Conservation (phyloP, 1,140 invertebrate species). For the Brachionus rubens region DNA sequence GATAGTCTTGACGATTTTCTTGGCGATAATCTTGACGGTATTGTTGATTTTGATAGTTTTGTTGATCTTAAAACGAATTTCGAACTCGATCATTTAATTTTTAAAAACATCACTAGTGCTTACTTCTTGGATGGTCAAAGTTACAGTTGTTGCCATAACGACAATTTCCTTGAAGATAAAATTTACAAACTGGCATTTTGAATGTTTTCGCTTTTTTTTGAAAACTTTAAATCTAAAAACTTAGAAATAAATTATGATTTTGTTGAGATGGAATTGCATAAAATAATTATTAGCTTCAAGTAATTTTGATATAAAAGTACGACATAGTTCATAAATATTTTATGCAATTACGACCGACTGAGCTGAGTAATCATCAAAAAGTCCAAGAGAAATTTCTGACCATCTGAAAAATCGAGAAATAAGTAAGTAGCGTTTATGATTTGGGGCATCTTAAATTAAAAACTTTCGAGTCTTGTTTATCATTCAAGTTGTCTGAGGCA, state of each 20-base stretch:
- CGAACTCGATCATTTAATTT: background rate
- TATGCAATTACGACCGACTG: no score
- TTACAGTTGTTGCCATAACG: background rate
- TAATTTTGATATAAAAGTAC: background rate
- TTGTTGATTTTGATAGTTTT: background rate
- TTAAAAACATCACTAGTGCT: background rate
- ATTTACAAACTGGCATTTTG: constrained; percentile 13
- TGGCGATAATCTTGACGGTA: background rate
- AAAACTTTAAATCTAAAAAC: background rate
- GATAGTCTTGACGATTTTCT: background rate
- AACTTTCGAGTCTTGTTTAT: no score
- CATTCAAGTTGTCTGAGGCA: no score
- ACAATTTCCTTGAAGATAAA: constrained; percentile 2
- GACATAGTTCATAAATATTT: background rate
- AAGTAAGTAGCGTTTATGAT: no score
- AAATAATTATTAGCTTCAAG: no score
- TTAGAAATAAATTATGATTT: background rate
- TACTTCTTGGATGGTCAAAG: constrained; percentile 7
- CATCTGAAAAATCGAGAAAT: no score
- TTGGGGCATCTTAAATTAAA: no score
- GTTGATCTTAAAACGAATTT: background rate
- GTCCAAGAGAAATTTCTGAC: no score
- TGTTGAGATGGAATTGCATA: no score
- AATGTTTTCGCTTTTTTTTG: background rate
- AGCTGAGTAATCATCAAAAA: no score